Conservation (phyloP, 2,113 vertebrate species). For the Thalassoma bifasciatum region DNA sequence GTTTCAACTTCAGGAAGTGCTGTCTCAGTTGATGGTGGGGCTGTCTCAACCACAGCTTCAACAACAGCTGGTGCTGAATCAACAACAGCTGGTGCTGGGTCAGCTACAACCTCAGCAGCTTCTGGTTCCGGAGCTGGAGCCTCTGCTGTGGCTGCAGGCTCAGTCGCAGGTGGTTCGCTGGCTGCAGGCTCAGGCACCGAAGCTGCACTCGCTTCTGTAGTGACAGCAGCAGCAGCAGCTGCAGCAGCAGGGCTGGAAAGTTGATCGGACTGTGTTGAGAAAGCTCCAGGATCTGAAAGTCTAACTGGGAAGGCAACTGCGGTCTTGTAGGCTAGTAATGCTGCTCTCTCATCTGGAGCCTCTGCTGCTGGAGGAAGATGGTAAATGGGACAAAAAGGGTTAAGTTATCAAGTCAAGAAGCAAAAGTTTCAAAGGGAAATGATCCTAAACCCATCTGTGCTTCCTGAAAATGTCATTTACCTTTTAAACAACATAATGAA, state of each 20-base stretch:
- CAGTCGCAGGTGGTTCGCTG: not conserved
- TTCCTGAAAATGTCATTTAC: not conserved
- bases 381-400: slow-evolving; percentile 63
- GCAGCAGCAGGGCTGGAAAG: not conserved
- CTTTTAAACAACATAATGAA: not conserved
- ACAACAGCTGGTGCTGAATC: no score
- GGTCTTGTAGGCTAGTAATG: slow-evolving; percentile 79
- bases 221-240: not conserved
- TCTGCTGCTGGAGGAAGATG: slow-evolving; percentile 73
- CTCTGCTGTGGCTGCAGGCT: not conserved
- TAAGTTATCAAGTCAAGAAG: slow-evolving; percentile 8
- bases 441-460: not conserved
- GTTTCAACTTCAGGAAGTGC: no score
- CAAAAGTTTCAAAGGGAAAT: not conserved
- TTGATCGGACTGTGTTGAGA: slow-evolving; percentile 36
- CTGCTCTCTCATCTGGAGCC: slow-evolving; percentile 70
- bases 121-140: not conserved
- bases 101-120: not conserved
- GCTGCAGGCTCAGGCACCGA: not conserved
- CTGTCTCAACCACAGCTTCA: no score
- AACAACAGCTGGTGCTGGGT: no score
- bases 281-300: slow-evolving; percentile 59
- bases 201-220: slow-evolving; percentile 8
- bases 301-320: slow-evolving; percentile 77
- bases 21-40: no score